Evolutionary conservation across 2,797 vertebrate genomes (phyloP).

Genomic region (Scleropages formosus): DNA sequence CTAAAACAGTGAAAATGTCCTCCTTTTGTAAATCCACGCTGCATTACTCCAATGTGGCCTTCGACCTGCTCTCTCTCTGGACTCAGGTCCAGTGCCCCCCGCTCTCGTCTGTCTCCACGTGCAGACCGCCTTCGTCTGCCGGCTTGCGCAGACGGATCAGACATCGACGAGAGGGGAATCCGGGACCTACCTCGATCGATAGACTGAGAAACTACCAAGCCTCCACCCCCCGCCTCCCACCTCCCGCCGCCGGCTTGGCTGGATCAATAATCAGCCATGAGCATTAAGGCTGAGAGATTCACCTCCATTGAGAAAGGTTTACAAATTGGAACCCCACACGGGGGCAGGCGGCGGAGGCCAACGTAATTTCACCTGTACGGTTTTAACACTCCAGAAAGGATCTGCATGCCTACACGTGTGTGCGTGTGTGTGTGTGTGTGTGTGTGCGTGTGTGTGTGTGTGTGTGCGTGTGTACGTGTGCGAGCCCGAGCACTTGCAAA

Average conservation of each 20-base stretch:
- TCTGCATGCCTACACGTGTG: too few species aligned
- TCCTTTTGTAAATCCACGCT: conserved; percentile 1
- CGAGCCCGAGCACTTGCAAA: too few species aligned
- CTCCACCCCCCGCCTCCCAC: neutral
- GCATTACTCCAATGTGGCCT: neutral
- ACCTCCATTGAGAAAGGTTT: conserved; percentile 41
- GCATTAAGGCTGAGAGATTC: conserved; percentile 35
- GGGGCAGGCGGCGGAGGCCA: conserved; percentile 30
- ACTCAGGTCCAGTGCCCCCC: neutral
- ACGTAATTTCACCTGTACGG: conserved; percentile 41
- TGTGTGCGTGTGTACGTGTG: too few species aligned
- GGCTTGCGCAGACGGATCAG: conserved; percentile 60
- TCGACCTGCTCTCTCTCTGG: neutral
- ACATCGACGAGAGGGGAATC: conserved; percentile 71
- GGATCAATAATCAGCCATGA: conserved; percentile 37
- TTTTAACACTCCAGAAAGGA: conserved; percentile 39
- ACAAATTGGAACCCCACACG: neutral
- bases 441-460: too few species aligned
- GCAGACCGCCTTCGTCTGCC: conserved; percentile 54
- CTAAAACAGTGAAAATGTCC: neutral
- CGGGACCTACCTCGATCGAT: conserved; percentile 72
- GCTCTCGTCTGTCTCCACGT: conserved; percentile 39
- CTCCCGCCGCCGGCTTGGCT: conserved; percentile 22
- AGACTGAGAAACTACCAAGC: conserved; percentile 66
- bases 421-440: too few species aligned